Evolutionary conservation across 2,888 invertebrate genomes (phyloP).

Genomic region (Priocnemis perturbator): DNA sequence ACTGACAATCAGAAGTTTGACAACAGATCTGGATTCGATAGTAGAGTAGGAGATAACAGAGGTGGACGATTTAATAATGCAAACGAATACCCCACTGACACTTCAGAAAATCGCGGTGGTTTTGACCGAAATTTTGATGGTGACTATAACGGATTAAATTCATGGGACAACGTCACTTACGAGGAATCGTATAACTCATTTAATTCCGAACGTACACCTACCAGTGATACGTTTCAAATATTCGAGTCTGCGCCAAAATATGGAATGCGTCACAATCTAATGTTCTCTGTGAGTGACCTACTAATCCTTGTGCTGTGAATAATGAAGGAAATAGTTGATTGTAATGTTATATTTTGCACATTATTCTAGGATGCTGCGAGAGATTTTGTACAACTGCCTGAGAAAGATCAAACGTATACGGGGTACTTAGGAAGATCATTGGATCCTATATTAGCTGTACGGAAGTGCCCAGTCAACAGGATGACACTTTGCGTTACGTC

Average conservation of each 20-base stretch:
- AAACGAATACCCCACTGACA: constrained; percentile 48
- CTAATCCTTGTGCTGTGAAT: constrained; percentile 9
- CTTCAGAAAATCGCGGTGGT: constrained; percentile 48
- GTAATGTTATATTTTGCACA: constrained; percentile 12
- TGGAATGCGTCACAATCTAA: constrained; percentile 83
- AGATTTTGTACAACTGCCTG: constrained; percentile 81
- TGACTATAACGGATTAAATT: constrained; percentile 39
- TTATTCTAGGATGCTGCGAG: constrained; percentile 83
- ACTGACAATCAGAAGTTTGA: constrained; percentile 46
- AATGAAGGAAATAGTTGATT: constrained; percentile 1
- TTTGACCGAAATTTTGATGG: constrained; percentile 42
- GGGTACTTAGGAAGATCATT: constrained; percentile 84
- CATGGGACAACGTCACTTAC: constrained; percentile 34
- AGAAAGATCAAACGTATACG: constrained; percentile 86
- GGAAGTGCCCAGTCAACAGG: constrained; percentile 89
- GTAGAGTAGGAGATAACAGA: constrained; percentile 35
- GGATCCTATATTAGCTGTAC: constrained; percentile 83
- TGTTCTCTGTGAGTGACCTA: constrained; percentile 82
- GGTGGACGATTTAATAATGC: constrained; percentile 52
- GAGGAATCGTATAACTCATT: constrained; percentile 40
- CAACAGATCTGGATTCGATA: constrained; percentile 52
- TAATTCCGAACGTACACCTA: constrained; percentile 28
- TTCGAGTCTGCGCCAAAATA: constrained; percentile 85
- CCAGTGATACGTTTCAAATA: constrained; percentile 82
- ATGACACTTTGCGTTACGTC: constrained; percentile 95